Percentiles rank a stretch among this genome's conserved stretches.
phyloP scores from a whole-genome alignment of 2,113 vertebrate genomes.

The Menura novaehollandiae region DNA sequence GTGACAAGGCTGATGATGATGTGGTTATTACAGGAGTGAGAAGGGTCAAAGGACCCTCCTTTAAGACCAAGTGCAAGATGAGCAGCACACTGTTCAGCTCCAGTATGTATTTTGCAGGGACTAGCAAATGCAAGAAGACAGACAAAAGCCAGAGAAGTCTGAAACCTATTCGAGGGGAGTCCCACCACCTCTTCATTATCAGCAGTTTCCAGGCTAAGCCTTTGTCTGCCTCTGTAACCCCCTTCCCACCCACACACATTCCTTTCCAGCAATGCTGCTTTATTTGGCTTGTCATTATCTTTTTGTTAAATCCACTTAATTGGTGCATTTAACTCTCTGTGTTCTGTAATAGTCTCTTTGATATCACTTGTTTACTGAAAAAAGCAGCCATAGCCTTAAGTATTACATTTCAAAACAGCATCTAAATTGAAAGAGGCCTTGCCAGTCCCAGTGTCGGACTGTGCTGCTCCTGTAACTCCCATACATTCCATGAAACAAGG shows the following conservation, averaged over 20 bases:
- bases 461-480: not conserved
- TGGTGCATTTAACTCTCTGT: slow-evolving; percentile 8
- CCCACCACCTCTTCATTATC: not conserved
- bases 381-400: not conserved
- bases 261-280: slow-evolving; percentile 30
- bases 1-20: not conserved
- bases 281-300: slow-evolving; percentile 46
- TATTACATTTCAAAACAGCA: not conserved
- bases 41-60: not conserved
- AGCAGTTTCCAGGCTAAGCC: not conserved
- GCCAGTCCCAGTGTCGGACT: fast-evolving
- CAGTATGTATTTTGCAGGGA: fast-evolving
- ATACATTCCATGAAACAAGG: not conserved
- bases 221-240: not conserved
- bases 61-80: not conserved
- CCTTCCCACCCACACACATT: slow-evolving; percentile 50
- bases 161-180: not conserved
- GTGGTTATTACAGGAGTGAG: not conserved
- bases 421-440: not conserved
- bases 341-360: not conserved
- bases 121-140: not conserved
- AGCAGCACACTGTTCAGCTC: not conserved
- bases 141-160: not conserved
- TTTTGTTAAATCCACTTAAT: slow-evolving; percentile 27
- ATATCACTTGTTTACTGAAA: not conserved